Conservation (phyloP, 2,888 invertebrate species). For the Hypolimnas misippus region DNA sequence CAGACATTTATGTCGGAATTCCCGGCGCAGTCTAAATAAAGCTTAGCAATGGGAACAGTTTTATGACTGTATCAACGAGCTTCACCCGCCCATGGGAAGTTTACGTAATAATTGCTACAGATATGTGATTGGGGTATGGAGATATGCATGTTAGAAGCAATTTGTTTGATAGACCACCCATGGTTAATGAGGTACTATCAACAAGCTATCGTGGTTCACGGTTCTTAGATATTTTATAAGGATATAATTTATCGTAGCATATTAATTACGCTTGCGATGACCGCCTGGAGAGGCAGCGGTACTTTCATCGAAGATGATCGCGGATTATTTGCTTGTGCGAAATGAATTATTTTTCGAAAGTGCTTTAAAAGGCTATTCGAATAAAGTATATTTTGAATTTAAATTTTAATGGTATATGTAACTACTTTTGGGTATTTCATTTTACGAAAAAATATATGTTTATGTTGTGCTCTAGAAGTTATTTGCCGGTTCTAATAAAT, state of each 20-base stretch:
- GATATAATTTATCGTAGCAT: conserved; percentile 1
- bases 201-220: conserved; percentile 11
- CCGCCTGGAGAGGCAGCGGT: not conserved
- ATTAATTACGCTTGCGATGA: not conserved
- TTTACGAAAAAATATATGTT: too few species aligned
- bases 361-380: too few species aligned
- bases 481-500: too few species aligned
- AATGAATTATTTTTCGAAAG: too few species aligned
- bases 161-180: conserved; percentile 34
- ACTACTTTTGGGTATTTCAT: too few species aligned
- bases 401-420: too few species aligned
- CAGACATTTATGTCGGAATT: not conserved
- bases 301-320: not conserved
- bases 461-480: too few species aligned
- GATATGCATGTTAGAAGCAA: conserved; percentile 59
- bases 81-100: conserved; percentile 49
- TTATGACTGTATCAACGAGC: conserved; percentile 28
- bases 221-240: conserved; percentile 1
- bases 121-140: conserved; percentile 66
- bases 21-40: not conserved
- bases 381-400: too few species aligned
- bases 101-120: conserved; percentile 62
- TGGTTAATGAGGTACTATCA: conserved; percentile 18
- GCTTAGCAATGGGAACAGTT: conserved; percentile 28
- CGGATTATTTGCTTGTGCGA: not conserved